Base-by-base conservation (phyloP, 2,797 vertebrate species). In the Valencia hispanica region DNA sequence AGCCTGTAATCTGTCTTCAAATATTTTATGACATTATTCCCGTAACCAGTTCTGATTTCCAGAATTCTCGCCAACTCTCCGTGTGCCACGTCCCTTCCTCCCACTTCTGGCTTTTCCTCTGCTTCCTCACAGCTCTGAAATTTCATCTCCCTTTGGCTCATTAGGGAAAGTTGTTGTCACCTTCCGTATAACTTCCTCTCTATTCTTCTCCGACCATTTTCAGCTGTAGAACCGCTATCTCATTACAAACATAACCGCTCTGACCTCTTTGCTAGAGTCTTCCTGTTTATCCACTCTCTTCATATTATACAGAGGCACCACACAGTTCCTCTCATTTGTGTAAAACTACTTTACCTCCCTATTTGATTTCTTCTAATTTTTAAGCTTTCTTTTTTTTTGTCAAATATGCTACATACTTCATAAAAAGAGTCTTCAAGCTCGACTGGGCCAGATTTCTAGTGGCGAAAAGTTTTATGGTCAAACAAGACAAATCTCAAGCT, bases 121-220 rank as follows among this genome's bases (percentile, higher is more conserved):
- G 36, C 36, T 3, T 15, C 63, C 63, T 41, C 36, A 41, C 22
- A n/a, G 0, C 50, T 45, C 55, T 27, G 66, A 48, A 53, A 51
- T 53, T 17, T 51, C 68, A 43, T 41, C 10, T 82, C 84, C 61
- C 78, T 77, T 81, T 65, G 69, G 82, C 87, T 94, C 90, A 91
- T 93, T 91, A 94, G 83, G 48, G 48, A 72, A 88, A 70, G 77
- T 85, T 84, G 83, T 87, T 85, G 86, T 91, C 83, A 91, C 82
- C 80, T 90, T 80, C 68, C 25, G 36, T 65, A 43, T 77, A 81
- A 88, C 82, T 78, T 77, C 63, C 39, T 66, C 22, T 43, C 63
- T 39, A n/a, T 66, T 43, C 10, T 14, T 43, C 22, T 41, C 39
- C 20, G 63, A n/a, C 63, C 63, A 43, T 39, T 41, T 66, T n/a